These are phyloP conservation scores for Ceratosolen fusciceps DNA, from an alignment of 1,140 invertebrate species.

Conservation along the genomic window DNA sequence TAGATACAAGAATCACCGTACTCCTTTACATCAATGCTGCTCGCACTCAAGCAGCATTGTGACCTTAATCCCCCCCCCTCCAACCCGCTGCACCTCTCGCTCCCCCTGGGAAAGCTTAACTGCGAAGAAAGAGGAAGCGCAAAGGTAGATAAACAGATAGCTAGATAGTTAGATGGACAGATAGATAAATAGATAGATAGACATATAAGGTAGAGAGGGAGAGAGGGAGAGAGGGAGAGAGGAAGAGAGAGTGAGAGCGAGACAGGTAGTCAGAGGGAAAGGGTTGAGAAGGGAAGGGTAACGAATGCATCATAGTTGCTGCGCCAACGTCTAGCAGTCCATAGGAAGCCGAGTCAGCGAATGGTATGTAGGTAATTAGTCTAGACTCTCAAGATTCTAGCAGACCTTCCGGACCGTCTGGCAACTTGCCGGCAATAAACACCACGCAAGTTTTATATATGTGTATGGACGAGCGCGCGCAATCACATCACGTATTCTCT, in stretches of 20 bases:
- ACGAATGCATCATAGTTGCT: conserved; percentile 48
- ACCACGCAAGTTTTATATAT: not conserved
- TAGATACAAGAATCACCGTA: not conserved
- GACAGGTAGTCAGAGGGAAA: not conserved
- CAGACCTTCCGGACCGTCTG: conserved; percentile 52
- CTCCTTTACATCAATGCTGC: not conserved
- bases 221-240: too few species aligned
- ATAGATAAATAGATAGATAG: too few species aligned
- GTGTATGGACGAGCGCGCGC: too few species aligned
- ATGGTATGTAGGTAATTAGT: conserved; percentile 63
- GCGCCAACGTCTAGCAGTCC: conserved; percentile 47
- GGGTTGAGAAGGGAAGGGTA: conserved; percentile 42
- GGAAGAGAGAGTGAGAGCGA: too few species aligned
- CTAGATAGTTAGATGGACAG: too few species aligned
- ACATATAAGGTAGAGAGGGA: too few species aligned
- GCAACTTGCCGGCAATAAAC: conserved; percentile 53
- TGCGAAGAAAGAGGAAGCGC: conserved; percentile 47
- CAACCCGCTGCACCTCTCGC: conserved; percentile 1
- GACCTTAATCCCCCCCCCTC: conserved; percentile 47
- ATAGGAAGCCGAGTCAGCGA: conserved; percentile 25
- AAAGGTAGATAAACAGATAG: too few species aligned
- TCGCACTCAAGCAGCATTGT: conserved; percentile 46
- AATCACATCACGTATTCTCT: too few species aligned
- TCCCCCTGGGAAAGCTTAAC: conserved; percentile 47
- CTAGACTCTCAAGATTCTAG: conserved; percentile 52